Evolutionary conservation across 2,888 invertebrate species (phyloP).

Genomic region (Volucella zonaria): DNA sequence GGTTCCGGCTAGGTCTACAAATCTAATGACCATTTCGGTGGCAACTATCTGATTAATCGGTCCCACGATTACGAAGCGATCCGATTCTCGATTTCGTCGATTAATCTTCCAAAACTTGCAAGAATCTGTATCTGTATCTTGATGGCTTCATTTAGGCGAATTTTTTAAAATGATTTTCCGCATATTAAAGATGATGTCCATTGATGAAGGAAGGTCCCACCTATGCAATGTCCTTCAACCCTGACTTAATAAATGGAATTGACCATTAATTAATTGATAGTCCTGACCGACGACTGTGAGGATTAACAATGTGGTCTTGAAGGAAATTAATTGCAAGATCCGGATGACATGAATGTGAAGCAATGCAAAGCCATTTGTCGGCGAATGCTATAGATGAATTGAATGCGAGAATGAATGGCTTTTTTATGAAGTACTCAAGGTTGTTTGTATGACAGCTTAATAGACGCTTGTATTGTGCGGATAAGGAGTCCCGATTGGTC

Average conservation of each 20-base stretch:
- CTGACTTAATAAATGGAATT: slow-evolving; percentile 2
- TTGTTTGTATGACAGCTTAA: slow-evolving; percentile 5
- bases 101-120: slow-evolving; percentile 28
- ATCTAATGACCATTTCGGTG: slow-evolving; percentile 26
- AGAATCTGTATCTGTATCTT: neutral
- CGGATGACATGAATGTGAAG: too few species aligned
- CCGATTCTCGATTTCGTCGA: slow-evolving; percentile 8
- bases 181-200: neutral
- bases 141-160: slow-evolving; percentile 48
- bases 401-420: neutral
- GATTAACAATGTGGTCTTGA: neutral
- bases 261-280: neutral
- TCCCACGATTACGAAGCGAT: slow-evolving; percentile 3
- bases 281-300: neutral
- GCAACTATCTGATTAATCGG: slow-evolving; percentile 58
- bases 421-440: slow-evolving; percentile 12
- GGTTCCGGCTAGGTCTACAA: slow-evolving; percentile 44
- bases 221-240: slow-evolving; percentile 50
- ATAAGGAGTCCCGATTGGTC: too few species aligned
- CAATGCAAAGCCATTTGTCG: too few species aligned
- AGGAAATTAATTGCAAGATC: neutral
- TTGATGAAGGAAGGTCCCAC: neutral
- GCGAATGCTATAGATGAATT: too few species aligned
- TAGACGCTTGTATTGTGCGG: neutral
- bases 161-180: neutral